Conservation (phyloP, 2,113 vertebrate species). For the Nerophis ophidion region DNA sequence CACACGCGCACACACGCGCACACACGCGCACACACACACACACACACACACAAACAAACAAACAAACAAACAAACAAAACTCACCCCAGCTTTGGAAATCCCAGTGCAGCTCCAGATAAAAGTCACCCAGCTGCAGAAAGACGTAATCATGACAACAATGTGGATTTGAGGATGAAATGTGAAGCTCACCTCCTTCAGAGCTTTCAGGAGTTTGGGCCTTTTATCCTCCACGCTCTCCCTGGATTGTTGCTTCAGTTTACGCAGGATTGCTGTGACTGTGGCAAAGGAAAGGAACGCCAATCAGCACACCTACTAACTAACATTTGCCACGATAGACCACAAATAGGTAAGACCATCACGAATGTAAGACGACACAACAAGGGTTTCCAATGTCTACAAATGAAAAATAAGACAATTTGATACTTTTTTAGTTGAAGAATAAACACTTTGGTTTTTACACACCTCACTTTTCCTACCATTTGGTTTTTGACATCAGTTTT, state of each 20-base stretch:
- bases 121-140: constrained; percentile 86
- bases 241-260: constrained; percentile 95
- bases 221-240: constrained; percentile 96
- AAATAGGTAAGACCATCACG: too few relatives aligned
- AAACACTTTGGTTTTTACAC: too few relatives aligned
- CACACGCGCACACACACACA: not conserved
- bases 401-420: too few relatives aligned
- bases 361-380: too few relatives aligned
- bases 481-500: too few relatives aligned
- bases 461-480: too few relatives aligned
- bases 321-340: too few relatives aligned
- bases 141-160: not conserved
- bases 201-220: constrained; percentile 89
- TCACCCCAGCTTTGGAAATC: constrained; percentile 99
- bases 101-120: constrained; percentile 98
- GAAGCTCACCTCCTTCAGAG: constrained; percentile 84
- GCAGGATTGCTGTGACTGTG: constrained; percentile 88
- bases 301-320: not conserved
- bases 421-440: too few relatives aligned
- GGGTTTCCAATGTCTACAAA: too few relatives aligned
- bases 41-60: not conserved
- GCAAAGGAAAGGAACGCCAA: constrained; percentile 2
- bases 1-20: not conserved
- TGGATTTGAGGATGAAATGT: not conserved
- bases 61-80: constrained; percentile 21